These are phyloP conservation scores for Dolichopus griseipennis DNA, from an alignment of 2,888 invertebrate genomes.

Conservation along the genomic window DNA sequence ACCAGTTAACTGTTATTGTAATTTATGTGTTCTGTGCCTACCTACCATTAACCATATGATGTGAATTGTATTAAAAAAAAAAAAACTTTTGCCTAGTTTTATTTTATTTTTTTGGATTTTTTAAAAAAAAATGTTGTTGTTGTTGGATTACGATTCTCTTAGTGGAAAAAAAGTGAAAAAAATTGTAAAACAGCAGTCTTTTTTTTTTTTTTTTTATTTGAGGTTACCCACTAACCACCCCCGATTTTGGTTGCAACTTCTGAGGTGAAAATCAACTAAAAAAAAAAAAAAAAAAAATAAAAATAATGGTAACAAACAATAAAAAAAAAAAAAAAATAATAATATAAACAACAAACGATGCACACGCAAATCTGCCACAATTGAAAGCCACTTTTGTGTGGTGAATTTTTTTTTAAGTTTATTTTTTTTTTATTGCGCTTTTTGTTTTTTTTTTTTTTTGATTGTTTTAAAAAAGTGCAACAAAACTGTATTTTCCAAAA, in stretches of 20 bases:
- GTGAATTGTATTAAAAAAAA: neutral
- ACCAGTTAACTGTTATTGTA: neutral
- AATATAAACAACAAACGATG: neutral
- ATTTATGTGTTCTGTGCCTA: neutral
- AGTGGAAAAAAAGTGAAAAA: neutral
- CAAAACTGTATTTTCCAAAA: constrained; percentile 2
- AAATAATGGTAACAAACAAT: constrained; percentile 16
- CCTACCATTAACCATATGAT: neutral
- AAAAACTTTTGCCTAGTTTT: neutral
- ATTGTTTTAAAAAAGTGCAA: constrained; percentile 2
- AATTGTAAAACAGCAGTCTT: neutral
- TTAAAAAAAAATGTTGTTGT: neutral
- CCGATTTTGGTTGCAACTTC: constrained; percentile 7
- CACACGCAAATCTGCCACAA: constrained; percentile 28
- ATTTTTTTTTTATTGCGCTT: constrained; percentile 21
- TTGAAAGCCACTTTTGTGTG: constrained; percentile 32
- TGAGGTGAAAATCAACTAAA: constrained; percentile 10
- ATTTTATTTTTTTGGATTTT: neutral
- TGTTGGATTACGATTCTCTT: neutral
- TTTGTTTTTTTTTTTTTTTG: constrained; percentile 21
- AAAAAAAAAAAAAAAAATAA: constrained; percentile 16
- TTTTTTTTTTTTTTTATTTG: constrained; percentile 5
- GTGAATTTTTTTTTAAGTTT: constrained; percentile 15
- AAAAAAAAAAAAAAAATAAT: constrained; percentile 18
- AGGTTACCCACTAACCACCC: constrained; percentile 8